Percentiles rank a stretch among this genome's conserved stretches.
phyloP scores from a whole-genome alignment of 2,113 vertebrate genomes.

The Hyperopisus bebe region DNA sequence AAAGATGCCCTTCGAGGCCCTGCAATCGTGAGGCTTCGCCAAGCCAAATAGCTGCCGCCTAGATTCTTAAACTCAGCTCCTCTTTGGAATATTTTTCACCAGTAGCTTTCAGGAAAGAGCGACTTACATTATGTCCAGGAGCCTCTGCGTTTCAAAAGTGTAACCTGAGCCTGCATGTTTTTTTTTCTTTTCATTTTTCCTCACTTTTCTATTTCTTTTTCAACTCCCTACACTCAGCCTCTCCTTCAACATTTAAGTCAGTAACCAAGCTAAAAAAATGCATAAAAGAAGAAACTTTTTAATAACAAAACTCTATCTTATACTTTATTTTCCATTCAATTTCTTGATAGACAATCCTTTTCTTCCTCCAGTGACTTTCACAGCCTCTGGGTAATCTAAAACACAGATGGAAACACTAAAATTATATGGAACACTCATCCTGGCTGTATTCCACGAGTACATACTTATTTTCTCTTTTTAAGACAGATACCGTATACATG shows the following conservation, averaged over 20 bases:
- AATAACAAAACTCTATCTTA: conserved; percentile 33
- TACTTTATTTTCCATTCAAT: conserved; percentile 43
- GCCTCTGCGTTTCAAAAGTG: conserved; percentile 31
- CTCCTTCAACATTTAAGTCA: conserved; percentile 21
- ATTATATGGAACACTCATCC: conserved; percentile 53
- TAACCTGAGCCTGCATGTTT: conserved; percentile 50
- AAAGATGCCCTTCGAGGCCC: conserved; percentile 22
- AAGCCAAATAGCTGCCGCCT: conserved; percentile 29
- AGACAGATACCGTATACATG: conserved; percentile 23
- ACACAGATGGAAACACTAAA: conserved; percentile 61
- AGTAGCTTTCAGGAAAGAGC: conserved; percentile 41
- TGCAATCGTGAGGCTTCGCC: conserved; percentile 33
- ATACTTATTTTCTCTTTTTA: conserved; percentile 26
- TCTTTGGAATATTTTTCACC: conserved; percentile 30
- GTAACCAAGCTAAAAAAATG: conserved; percentile 11
- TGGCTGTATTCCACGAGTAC: conserved; percentile 35
- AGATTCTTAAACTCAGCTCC: conserved; percentile 16
- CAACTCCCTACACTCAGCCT: conserved; percentile 3
- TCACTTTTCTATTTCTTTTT: conserved; percentile 26
- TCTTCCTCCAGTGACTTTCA: conserved; percentile 39
- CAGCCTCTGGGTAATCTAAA: conserved; percentile 49
- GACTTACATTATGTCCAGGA: conserved; percentile 42
- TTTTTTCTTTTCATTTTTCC: conserved; percentile 18
- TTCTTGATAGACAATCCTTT: conserved; percentile 35
- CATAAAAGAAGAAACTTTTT: conserved; percentile 24